phyloP scores from a whole-genome alignment of 53 echinoderm and acorn worm genomes.

The Luidia sarsii region DNA sequence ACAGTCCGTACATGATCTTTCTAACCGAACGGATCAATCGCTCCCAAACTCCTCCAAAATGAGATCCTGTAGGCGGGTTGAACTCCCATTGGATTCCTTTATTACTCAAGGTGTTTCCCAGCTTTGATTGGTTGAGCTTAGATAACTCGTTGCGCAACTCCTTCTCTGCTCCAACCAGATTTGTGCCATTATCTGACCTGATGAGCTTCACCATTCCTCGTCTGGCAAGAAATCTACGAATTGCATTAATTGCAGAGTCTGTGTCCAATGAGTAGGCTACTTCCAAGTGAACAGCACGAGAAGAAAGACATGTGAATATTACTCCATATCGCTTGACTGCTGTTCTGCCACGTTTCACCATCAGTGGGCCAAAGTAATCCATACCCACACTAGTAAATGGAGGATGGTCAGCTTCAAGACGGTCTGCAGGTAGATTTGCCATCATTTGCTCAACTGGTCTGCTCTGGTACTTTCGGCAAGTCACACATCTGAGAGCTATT shows the following conservation, averaged over 20 bases:
- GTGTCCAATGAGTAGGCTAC: constrained; percentile 60
- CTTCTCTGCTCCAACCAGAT: constrained; percentile 62
- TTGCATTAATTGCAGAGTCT: constrained; percentile 48
- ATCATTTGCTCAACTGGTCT: constrained; percentile 59
- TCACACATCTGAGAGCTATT: constrained; percentile 42
- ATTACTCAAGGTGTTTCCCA: constrained; percentile 38
- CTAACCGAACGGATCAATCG: constrained; percentile 58
- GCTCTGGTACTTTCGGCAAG: constrained; percentile 40
- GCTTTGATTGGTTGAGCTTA: constrained; percentile 45
- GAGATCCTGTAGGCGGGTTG: constrained; percentile 69
- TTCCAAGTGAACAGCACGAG: constrained; percentile 60
- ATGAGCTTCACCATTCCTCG: constrained; percentile 54
- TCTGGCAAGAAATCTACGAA: constrained; percentile 58
- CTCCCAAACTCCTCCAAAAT: constrained; percentile 78
- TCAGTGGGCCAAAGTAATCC: constrained; percentile 64
- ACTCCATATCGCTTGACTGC: constrained; percentile 63
- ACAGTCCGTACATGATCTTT: constrained; percentile 63
- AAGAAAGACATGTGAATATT: constrained; percentile 56
- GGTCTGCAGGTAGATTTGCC: constrained; percentile 57
- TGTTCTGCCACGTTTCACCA: constrained; percentile 58
- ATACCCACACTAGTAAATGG: constrained; percentile 59
- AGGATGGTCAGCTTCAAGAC: constrained; percentile 52
- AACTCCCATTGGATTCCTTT: constrained; percentile 65
- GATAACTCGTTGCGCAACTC: constrained; percentile 47
- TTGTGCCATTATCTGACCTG: constrained; percentile 61